A percentile compares a stretch with the other conserved stretches of the same genome.
Conservation (phyloP, 2,888 invertebrate genomes). For the Lasioglossum malachurum region DNA sequence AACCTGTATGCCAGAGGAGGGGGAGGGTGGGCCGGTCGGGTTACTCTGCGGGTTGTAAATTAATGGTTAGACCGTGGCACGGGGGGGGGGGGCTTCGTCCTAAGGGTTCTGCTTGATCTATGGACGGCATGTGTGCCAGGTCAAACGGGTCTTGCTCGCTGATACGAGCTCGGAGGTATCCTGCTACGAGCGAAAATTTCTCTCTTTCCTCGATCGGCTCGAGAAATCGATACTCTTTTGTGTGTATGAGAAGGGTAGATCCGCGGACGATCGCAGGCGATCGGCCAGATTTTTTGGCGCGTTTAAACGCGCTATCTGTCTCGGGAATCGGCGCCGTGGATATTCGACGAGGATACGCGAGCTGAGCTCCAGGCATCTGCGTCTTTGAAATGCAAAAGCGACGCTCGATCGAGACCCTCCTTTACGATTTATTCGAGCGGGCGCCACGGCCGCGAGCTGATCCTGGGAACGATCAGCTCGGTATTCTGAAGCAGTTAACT, state of each 20-base stretch:
- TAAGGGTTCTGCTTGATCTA: constrained; percentile 83
- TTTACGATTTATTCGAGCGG: constrained; percentile 57
- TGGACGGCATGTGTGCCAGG: constrained; percentile 80
- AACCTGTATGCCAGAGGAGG: constrained; percentile 69
- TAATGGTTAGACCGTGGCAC: constrained; percentile 82
- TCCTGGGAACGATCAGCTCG: constrained; percentile 36
- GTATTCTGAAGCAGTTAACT: constrained; percentile 58
- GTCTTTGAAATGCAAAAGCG: constrained; percentile 49
- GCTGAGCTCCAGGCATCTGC: constrained; percentile 23
- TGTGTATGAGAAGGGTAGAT: neutral
- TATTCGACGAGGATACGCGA: constrained; percentile 25
- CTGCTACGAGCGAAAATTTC: constrained; percentile 64
- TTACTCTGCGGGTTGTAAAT: constrained; percentile 84
- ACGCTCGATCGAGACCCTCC: constrained; percentile 46
- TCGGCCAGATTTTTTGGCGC: constrained; percentile 7
- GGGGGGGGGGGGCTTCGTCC: constrained; percentile 74
- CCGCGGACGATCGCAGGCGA: neutral
- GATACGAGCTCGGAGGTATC: constrained; percentile 61
- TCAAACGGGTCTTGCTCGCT: constrained; percentile 77
- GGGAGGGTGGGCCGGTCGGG: constrained; percentile 75
- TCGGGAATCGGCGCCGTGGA: constrained; percentile 38
- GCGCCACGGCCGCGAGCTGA: constrained; percentile 34
- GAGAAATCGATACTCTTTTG: constrained; percentile 52
- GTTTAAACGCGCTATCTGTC: constrained; percentile 40
- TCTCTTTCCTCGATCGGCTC: constrained; percentile 39